Conservation (phyloP, 2,113 vertebrate species). For the Saccopteryx bilineata region DNA sequence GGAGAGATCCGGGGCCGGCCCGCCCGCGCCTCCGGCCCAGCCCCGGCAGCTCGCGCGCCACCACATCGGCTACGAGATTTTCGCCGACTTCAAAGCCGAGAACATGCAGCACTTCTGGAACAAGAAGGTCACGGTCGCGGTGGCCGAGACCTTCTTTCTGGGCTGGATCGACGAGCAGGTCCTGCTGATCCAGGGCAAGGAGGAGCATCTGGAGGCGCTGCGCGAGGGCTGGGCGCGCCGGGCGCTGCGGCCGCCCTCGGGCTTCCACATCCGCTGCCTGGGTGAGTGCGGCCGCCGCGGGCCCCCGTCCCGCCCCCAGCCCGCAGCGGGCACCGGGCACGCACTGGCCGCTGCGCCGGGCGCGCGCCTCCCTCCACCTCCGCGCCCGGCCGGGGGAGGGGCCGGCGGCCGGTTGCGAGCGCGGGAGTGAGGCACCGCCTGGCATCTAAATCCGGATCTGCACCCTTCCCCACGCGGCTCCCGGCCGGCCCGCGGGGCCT, state of each 20-base stretch:
- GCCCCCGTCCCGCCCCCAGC: not conserved
- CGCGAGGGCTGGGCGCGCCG: conserved; percentile 96
- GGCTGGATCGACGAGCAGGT: conserved; percentile 99
- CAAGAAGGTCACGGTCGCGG: conserved; percentile 93
- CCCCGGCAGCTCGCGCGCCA: conserved; percentile 92
- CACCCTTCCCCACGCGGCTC: not conserved
- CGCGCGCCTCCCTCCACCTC: not conserved
- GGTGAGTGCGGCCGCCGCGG: conserved; percentile 88
- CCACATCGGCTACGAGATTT: conserved; percentile 97
- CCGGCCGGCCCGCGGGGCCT: not conserved
- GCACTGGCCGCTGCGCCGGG: not conserved
- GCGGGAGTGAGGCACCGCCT: conserved; percentile 7
- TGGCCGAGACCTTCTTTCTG: conserved; percentile 96
- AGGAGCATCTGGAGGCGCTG: conserved; percentile 96
- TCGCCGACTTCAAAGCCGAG: conserved; percentile 97
- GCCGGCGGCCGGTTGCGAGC: not conserved
- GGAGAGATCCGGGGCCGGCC: conserved; percentile 60
- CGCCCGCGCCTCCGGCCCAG: conserved; percentile 79
- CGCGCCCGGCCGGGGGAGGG: not conserved
- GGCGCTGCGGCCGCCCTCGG: conserved; percentile 94
- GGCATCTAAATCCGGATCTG: not conserved
- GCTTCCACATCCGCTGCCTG: conserved; percentile 96
- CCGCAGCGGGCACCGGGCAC: not conserved
- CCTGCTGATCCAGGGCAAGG: conserved; percentile 96
- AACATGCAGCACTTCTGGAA: conserved; percentile 98